Evolutionary conservation across 2,888 invertebrate genomes (phyloP).

Genomic region (Palloptera scutellata): DNA sequence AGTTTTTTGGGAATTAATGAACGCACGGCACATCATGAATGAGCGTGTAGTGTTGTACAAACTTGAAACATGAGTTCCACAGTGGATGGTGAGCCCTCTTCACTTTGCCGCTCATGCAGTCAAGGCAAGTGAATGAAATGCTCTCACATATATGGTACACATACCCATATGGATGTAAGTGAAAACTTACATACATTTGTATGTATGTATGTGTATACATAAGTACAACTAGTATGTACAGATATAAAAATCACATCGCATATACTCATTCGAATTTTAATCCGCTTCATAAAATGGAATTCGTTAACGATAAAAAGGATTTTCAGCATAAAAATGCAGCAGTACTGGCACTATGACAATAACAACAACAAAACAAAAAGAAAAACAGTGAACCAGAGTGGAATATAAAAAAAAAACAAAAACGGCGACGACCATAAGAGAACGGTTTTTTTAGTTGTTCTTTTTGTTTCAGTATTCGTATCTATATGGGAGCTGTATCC

Average conservation of each 20-base stretch:
- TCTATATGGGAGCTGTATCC: too few relatives aligned
- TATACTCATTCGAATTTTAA: constrained; percentile 1
- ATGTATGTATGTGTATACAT: background rate
- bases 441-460: too few relatives aligned
- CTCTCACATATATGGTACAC: background rate
- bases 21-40: too few relatives aligned
- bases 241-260: background rate
- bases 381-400: background rate
- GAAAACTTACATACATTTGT: too few relatives aligned
- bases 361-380: background rate
- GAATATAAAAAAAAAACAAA: background rate
- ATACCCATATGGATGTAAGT: background rate
- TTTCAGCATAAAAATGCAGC: constrained; percentile 1
- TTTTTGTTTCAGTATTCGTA: too few relatives aligned
- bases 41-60: too few relatives aligned
- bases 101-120: too few relatives aligned
- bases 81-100: too few relatives aligned
- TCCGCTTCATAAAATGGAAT: constrained; percentile 14
- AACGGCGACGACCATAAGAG: too few relatives aligned
- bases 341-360: background rate
- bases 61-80: too few relatives aligned
- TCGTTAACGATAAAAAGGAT: constrained; percentile 5
- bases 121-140: too few relatives aligned
- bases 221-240: background rate
- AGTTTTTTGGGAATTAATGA: too few relatives aligned